Conservation (phyloP, 2,113 vertebrate species). For the Syngnathus scovelli region DNA sequence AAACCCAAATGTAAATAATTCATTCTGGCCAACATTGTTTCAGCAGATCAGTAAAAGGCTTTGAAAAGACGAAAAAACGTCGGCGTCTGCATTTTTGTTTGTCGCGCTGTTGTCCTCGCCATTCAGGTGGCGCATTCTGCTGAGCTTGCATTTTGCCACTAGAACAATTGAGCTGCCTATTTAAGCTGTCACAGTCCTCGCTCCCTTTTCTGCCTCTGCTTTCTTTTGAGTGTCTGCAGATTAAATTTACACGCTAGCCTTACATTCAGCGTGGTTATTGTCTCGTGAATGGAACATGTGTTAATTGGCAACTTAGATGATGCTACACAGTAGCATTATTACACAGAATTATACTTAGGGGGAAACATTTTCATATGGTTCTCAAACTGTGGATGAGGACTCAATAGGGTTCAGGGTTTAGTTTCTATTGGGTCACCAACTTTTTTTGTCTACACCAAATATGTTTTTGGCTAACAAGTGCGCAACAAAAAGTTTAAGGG, state of each 20-base stretch:
- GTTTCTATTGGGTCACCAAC: background rate
- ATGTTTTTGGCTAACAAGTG: too few relatives aligned
- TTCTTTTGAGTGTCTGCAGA: slow-evolving; percentile 8
- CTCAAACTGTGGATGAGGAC: background rate
- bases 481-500: too few relatives aligned
- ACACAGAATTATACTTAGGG: background rate
- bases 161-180: slow-evolving; percentile 32
- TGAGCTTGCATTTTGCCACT: slow-evolving; percentile 26
- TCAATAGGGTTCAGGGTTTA: background rate
- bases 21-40: background rate
- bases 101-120: slow-evolving; percentile 8
- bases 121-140: slow-evolving; percentile 23
- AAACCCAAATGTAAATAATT: background rate
- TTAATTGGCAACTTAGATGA: background rate
- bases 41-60: slow-evolving; percentile 5
- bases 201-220: background rate
- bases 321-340: background rate
- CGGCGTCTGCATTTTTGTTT: slow-evolving; percentile 19
- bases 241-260: slow-evolving; percentile 1
- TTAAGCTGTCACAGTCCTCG: slow-evolving; percentile 15
- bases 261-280: background rate
- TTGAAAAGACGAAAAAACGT: slow-evolving; percentile 13
- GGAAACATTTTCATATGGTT: background rate
- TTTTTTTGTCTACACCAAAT: too few relatives aligned
- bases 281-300: background rate